Base-by-base conservation (phyloP, 1,140 invertebrate species). In the Trichoplusia ni region DNA sequence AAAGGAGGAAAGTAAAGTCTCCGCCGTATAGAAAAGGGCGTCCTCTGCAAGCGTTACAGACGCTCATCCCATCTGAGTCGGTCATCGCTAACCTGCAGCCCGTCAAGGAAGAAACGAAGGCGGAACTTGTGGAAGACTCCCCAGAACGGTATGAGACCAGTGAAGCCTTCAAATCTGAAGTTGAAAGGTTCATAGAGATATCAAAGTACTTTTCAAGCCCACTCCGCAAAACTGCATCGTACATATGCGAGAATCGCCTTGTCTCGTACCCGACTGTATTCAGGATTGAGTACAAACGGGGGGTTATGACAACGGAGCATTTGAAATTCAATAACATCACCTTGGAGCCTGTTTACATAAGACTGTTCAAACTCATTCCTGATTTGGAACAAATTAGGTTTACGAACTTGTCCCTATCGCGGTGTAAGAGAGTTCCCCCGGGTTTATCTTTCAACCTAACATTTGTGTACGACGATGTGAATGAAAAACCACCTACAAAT, bases 161-260 rank as follows among this genome's bases (percentile, higher is more conserved):
- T 16, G 67, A 74, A 7, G 54, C 59, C 0, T 77, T 81, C 25
- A 82, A 82, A 72, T 77, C 69, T 0, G 74, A 88, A 62, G 71
- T 82, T n/a, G 64, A 81, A 69, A 72, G 79, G 25, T 88, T 88
- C 58, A 78, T 88, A 35, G 84, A 88, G 68, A 84, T 88, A 59
- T 82, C 85, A 0, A 85, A 86, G 60, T 85, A 86, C 44, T 88
- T 86, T 62, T 86, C 84, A 1, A 86, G 78, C 51, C 85, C 85
- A n/a, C 47, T 88, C 0, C 69, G 67, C 8, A 88, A 88, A 72
- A 81, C 81, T 0, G 81, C 86, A 8, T 89, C 86, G 0, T 89
- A 89, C 31, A 71, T 85, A 0, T 82, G 81, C 46, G 86, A 86
- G 37, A 82, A 77, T 19, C 54, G 66, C 6, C 69, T 89, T 0